These are phyloP conservation scores for Paradisaea rubra DNA, from an alignment of 2,113 vertebrate species.

Conservation along the genomic window DNA sequence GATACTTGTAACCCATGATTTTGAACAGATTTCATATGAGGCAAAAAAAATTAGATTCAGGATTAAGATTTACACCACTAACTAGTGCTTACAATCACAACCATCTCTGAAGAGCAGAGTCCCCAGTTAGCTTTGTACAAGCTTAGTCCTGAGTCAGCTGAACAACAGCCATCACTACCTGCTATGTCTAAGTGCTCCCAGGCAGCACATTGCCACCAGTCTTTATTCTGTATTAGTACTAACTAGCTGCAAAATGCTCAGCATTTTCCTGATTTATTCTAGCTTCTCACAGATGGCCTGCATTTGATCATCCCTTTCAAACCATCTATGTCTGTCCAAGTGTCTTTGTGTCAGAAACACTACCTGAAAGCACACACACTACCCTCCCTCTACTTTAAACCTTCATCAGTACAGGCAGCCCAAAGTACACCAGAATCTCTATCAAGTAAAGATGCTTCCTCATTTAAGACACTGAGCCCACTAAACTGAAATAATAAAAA, in stretches of 20 bases:
- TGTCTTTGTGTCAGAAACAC: neutral
- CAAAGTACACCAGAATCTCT: accelerated
- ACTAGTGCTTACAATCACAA: neutral
- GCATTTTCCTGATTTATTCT: neutral
- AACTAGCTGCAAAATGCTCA: neutral
- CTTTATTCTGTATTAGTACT: neutral
- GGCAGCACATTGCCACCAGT: neutral
- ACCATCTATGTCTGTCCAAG: neutral
- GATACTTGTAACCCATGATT: neutral
- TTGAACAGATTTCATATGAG: neutral
- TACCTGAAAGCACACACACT: neutral
- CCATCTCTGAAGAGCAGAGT: neutral
- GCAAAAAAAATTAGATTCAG: neutral
- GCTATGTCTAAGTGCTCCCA: neutral
- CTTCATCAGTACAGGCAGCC: neutral
- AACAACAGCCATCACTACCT: neutral
- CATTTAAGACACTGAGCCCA: neutral
- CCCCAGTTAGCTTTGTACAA: neutral
- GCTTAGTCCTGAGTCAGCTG: neutral
- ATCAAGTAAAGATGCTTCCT: neutral
- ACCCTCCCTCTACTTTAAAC: neutral
- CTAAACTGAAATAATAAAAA: neutral
- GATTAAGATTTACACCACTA: neutral
- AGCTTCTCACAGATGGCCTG: neutral
- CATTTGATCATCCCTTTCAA: neutral